Evolutionary conservation across 2,888 invertebrate genomes (phyloP).

Genomic region (Notodromas monacha): DNA sequence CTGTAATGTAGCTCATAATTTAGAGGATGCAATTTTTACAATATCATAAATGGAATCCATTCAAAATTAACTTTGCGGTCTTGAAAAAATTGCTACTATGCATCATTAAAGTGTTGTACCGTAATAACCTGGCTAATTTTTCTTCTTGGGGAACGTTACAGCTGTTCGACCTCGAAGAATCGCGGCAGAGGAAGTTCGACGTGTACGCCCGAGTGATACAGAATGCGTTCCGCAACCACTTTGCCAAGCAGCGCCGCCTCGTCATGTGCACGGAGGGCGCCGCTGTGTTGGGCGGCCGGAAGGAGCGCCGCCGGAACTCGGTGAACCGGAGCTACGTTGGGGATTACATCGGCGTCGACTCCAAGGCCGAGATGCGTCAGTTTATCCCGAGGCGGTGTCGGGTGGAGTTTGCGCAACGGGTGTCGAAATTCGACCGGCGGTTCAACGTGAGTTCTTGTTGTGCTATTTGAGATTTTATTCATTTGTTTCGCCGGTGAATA

Average conservation of each 20-base stretch:
- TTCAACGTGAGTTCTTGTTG: slow-evolving; percentile 23
- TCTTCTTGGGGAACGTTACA: too few species aligned
- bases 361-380: slow-evolving; percentile 22
- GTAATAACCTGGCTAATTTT: too few species aligned
- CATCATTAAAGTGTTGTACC: too few species aligned
- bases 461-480: too few species aligned
- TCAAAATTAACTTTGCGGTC: too few species aligned
- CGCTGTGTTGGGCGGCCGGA: slow-evolving; percentile 20
- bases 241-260: slow-evolving; percentile 24
- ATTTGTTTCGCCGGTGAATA: too few species aligned
- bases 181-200: slow-evolving; percentile 29
- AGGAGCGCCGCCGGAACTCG: slow-evolving; percentile 26
- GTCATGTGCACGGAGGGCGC: slow-evolving; percentile 24
- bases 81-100: too few species aligned
- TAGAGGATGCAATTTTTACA: too few species aligned
- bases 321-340: slow-evolving; percentile 30
- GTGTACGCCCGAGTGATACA: slow-evolving; percentile 28
- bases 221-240: slow-evolving; percentile 28
- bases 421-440: slow-evolving; percentile 28
- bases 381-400: slow-evolving; percentile 27
- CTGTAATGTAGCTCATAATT: too few species aligned
- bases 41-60: too few species aligned
- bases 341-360: slow-evolving; percentile 31
- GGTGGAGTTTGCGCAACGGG: slow-evolving; percentile 28
- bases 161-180: slow-evolving; percentile 31